A percentile compares a stretch with the other conserved stretches of the same genome.
Conservation (phyloP, 1,140 invertebrate species). For the Brachystomella parvula region DNA sequence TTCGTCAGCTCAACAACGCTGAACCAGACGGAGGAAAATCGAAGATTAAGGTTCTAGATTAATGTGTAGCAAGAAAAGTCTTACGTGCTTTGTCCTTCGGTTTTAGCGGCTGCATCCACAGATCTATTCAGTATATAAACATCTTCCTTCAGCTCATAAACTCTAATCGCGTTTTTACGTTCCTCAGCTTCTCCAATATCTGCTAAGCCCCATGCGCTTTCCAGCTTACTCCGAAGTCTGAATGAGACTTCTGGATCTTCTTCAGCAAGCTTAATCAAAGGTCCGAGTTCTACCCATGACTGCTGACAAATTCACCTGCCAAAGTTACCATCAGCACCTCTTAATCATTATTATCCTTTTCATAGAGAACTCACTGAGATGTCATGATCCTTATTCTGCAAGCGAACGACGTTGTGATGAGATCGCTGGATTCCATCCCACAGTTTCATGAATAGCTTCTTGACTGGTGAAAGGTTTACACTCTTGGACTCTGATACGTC, state of each 20-base stretch:
- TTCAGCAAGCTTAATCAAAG: slow-evolving; percentile 25
- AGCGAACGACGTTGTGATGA: slow-evolving; percentile 8
- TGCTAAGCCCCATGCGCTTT: slow-evolving; percentile 21
- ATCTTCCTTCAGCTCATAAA: slow-evolving; percentile 26
- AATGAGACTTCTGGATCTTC: slow-evolving; percentile 22
- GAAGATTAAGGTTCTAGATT: not conserved
- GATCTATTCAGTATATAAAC: slow-evolving; percentile 21
- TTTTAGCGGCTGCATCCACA: slow-evolving; percentile 18
- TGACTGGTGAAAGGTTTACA: slow-evolving; percentile 3
- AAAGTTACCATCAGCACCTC: not conserved
- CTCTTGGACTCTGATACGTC: not conserved
- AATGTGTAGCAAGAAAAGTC: not conserved
- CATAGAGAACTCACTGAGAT: slow-evolving; percentile 15
- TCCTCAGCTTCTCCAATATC: slow-evolving; percentile 24
- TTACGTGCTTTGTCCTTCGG: slow-evolving; percentile 26
- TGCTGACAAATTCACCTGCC: slow-evolving; percentile 18
- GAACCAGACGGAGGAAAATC: no score
- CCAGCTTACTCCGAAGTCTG: slow-evolving; percentile 12
- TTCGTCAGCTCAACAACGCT: slow-evolving; percentile 8
- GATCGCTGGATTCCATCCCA: slow-evolving; percentile 25
- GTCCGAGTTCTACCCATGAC: slow-evolving; percentile 22
- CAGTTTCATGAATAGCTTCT: not conserved
- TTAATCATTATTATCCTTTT: not conserved
- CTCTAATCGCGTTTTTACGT: slow-evolving; percentile 2
- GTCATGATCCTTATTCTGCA: slow-evolving; percentile 15